Evolutionary conservation across 2,113 vertebrate species (phyloP), one percentile per base, ranked within the genome.

Genomic region (Pelusios castaneus): DNA sequence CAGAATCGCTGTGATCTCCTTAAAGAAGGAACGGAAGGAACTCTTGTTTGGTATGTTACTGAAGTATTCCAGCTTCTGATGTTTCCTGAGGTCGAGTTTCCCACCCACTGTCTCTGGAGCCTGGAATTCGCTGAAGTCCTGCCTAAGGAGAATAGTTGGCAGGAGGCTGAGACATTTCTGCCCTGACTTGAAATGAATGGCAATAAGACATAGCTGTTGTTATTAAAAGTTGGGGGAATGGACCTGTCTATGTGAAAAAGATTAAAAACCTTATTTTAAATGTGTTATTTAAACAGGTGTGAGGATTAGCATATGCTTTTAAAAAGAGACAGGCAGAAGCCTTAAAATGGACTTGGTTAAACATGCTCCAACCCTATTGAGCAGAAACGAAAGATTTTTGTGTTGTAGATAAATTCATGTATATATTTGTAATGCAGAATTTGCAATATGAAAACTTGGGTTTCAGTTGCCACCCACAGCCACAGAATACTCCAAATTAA

Each of bases 361-460:
- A 76, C 34, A 54, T 49, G 22, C 88, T 63, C 81, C 14, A 12
- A 16, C 47, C 84, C 17, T 76, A 38, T 10, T 63, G 51, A 29
- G 52, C 10, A n/a, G 76, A 73, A 75, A n/a, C 38, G 54, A 10
- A 24, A 58, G 45, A 58, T 29, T 38, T 56, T 34, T 5, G 55
- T 54, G 8, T 4, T 21, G 16, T 56, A 55, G 5, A 0, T 22
- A 5, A 14, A 4, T 70, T 70, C n/a, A 22, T 70, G 16, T 38
- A 22, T 38, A 38, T 10, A 19, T 24, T 76, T 1, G 0, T 34
- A 5, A 51, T 0, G 2, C 0, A 1, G 27, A 1, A 0, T 89
- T 85, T 85, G 51, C 51, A 31, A 27, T 12, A 25, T 41, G 34
- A 49, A 81, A 73, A 83, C 2, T 0, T 2, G 38, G 73, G 2